A percentile compares a stretch with the other conserved stretches of the same genome.
Conservation (phyloP, 2,113 vertebrate species). For the cattle (Bos taurus) region DNA sequence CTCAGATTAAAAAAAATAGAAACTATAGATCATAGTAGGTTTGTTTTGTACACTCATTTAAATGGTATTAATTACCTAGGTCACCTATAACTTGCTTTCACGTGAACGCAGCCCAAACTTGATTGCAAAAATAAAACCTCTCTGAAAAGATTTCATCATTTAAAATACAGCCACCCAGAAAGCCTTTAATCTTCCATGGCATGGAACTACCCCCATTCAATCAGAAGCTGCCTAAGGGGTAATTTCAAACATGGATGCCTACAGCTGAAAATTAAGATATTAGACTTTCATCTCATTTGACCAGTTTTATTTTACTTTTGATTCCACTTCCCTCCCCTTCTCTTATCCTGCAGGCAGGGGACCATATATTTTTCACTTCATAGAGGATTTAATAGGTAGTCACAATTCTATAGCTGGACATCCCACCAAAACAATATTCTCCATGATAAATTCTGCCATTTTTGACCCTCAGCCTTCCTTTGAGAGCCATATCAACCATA, state of each 20-base stretch:
- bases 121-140: background rate
- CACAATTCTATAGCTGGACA: conserved; percentile 65
- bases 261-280: conserved; percentile 58
- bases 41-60: background rate
- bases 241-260: conserved; percentile 43
- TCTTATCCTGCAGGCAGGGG: conserved; percentile 37
- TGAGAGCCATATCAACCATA: conserved; percentile 75
- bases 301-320: conserved; percentile 40
- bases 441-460: conserved; percentile 77
- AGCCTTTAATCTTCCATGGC: conserved; percentile 8
- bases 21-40: background rate
- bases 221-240: conserved; percentile 12
- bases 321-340: conserved; percentile 22
- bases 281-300: conserved; percentile 55
- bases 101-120: background rate
- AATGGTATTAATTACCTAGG: background rate
- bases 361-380: conserved; percentile 61
- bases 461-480: conserved; percentile 78
- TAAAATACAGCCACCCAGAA: background rate
- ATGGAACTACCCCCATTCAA: background rate
- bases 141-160: background rate
- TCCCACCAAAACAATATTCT: conserved; percentile 70
- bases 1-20: background rate
- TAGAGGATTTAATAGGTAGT: conserved; percentile 69
- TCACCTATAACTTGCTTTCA: background rate